Evolutionary conservation across 2,888 invertebrate species (phyloP).

Genomic region (Tenodera sinensis): DNA sequence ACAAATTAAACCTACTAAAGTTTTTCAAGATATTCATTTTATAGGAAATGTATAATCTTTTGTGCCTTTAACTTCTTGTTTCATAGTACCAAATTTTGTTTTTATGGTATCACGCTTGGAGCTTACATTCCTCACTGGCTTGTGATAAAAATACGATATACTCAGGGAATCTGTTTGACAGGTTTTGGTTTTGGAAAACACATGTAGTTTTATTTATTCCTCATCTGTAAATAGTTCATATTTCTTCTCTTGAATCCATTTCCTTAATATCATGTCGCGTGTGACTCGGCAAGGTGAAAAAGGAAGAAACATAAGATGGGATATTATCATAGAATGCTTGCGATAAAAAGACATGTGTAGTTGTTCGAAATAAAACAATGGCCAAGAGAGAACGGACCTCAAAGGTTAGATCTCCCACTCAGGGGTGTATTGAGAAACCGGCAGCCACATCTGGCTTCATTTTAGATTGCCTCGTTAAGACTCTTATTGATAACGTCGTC

Average conservation of each 20-base stretch:
- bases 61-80: no score
- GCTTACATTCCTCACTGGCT: not conserved
- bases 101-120: no score
- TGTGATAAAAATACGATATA: not conserved
- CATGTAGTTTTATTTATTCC: not conserved
- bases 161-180: not conserved
- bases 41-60: no score
- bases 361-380: not conserved
- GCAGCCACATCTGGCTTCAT: no score
- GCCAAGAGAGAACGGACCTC: not conserved
- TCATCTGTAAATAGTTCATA: not conserved
- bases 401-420: not conserved
- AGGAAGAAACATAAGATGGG: not conserved
- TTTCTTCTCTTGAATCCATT: not conserved
- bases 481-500: no score
- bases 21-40: no score
- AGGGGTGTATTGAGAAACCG: not conserved
- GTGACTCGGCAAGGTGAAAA: not conserved
- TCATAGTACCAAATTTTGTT: no score
- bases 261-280: not conserved
- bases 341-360: not conserved
- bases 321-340: not conserved
- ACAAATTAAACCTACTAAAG: no score
- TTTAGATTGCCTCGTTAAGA: no score
- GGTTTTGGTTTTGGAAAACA: not conserved